phyloP scores from a whole-genome alignment of 2,888 invertebrate species.

The Acleris sparsana region DNA sequence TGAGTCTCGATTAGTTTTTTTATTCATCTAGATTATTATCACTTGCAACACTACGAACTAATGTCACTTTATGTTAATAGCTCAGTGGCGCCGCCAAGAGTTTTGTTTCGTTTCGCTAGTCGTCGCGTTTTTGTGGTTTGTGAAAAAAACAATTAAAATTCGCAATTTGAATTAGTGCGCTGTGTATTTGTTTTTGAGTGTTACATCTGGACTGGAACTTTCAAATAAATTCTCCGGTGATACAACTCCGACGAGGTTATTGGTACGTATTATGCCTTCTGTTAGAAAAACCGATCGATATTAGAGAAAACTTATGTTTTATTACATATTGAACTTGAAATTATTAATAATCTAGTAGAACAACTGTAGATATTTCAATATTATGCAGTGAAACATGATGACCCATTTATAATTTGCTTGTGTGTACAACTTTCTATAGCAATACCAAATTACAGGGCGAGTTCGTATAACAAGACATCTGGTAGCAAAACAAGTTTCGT shows the following conservation, averaged over 20 bases:
- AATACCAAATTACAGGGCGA: slow-evolving; percentile 15
- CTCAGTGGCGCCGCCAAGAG: slow-evolving; percentile 35
- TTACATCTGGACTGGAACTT: slow-evolving; percentile 8
- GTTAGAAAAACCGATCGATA: slow-evolving; percentile 73
- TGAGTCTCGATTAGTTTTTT: no score
- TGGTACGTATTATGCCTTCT: slow-evolving; percentile 43
- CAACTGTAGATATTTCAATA: slow-evolving; percentile 26
- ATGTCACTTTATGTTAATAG: slow-evolving; percentile 19
- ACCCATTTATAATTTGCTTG: slow-evolving; percentile 48
- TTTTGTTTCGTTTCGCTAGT: slow-evolving; percentile 29
- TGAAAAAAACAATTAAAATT: slow-evolving; percentile 30
- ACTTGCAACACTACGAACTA: slow-evolving; percentile 14
- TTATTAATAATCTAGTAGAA: slow-evolving; percentile 39
- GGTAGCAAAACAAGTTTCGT: slow-evolving; percentile 34
- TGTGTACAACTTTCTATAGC: slow-evolving; percentile 48
- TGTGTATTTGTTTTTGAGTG: slow-evolving; percentile 35
- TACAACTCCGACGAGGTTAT: slow-evolving; percentile 21
- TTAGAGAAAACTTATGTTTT: slow-evolving; percentile 59
- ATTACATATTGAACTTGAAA: slow-evolving; percentile 45
- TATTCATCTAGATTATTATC: neutral
- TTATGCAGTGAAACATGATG: slow-evolving; percentile 31
- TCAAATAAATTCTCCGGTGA: slow-evolving; percentile 1
- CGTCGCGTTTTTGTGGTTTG: slow-evolving; percentile 34
- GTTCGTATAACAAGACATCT: slow-evolving; percentile 11
- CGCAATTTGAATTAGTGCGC: slow-evolving; percentile 27